A percentile compares a stretch with the other conserved stretches of the same genome.
phyloP scores from a whole-genome alignment of 2,113 vertebrate genomes.

The Hippocampus comes region DNA sequence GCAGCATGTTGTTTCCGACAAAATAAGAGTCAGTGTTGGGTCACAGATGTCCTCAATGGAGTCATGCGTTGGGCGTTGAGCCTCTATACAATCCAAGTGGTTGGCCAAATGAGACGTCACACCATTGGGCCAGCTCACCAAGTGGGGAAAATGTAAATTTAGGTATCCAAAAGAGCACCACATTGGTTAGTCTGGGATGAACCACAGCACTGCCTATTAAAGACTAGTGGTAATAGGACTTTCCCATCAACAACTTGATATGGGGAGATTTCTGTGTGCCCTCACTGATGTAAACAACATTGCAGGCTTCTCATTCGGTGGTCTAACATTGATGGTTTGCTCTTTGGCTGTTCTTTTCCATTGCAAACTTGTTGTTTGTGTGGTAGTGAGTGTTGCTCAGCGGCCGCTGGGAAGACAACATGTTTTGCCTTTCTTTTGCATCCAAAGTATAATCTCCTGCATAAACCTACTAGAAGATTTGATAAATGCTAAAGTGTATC shows the following conservation, averaged over 20 bases:
- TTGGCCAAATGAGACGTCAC: slow-evolving; percentile 51
- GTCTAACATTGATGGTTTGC: slow-evolving; percentile 10
- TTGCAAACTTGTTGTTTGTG: not conserved
- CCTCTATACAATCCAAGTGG: slow-evolving; percentile 25
- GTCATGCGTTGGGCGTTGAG: slow-evolving; percentile 15
- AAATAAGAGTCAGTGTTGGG: slow-evolving; percentile 28
- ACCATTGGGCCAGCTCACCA: slow-evolving; percentile 43
- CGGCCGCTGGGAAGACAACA: not conserved
- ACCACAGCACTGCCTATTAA: slow-evolving; percentile 43
- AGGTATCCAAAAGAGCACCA: slow-evolving; percentile 42
- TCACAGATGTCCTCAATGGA: slow-evolving; percentile 18
- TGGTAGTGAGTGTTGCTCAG: not conserved
- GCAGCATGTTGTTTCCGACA: slow-evolving; percentile 10
- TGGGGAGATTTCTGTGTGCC: slow-evolving; percentile 16
- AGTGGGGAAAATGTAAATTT: slow-evolving; percentile 38
- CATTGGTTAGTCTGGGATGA: slow-evolving; percentile 41
- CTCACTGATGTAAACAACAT: slow-evolving; percentile 18
- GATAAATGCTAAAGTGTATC: not conserved
- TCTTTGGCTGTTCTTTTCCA: slow-evolving; percentile 9
- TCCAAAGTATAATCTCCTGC: too few species aligned
- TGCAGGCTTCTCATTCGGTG: slow-evolving; percentile 5
- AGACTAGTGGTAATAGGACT: slow-evolving; percentile 37
- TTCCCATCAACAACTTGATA: slow-evolving; percentile 41
- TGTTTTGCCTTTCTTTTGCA: not conserved
- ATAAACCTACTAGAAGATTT: not conserved